Conservation (phyloP, 1,140 invertebrate genomes). For the Manduca sexta region DNA sequence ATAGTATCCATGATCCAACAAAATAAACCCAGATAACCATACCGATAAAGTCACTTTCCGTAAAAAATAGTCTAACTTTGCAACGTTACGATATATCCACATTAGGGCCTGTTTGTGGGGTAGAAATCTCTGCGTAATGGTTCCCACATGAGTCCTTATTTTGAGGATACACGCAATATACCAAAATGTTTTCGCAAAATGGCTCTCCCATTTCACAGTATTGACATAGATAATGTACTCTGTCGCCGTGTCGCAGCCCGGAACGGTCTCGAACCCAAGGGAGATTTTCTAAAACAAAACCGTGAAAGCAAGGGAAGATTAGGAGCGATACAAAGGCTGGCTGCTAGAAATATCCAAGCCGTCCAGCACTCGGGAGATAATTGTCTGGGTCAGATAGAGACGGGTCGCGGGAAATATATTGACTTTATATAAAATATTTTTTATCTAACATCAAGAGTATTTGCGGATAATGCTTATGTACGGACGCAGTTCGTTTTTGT, state of each 20-base stretch:
- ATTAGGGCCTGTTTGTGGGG: constrained; percentile 32
- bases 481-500: neutral
- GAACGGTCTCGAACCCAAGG: constrained; percentile 25
- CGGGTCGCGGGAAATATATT: constrained; percentile 17
- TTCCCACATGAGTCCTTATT: constrained; percentile 46
- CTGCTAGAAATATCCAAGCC: constrained; percentile 31
- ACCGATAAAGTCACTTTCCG: constrained; percentile 12
- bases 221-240: constrained; percentile 63
- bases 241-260: constrained; percentile 25
- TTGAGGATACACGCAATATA: constrained; percentile 52
- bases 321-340: constrained; percentile 38
- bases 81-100: constrained; percentile 14
- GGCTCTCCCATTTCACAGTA: constrained; percentile 43
- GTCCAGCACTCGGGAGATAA: constrained; percentile 13
- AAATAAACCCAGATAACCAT: neutral
- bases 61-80: constrained; percentile 15
- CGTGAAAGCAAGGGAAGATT: constrained; percentile 44
- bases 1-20: neutral
- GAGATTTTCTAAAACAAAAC: constrained; percentile 53
- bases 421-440: constrained; percentile 3
- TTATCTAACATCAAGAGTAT: neutral
- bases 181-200: constrained; percentile 57
- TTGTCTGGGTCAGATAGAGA: constrained; percentile 17
- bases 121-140: constrained; percentile 50
- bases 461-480: too few species aligned